These are phyloP conservation scores for Ostrea edulis DNA, from an alignment of 1,140 invertebrate species.

Conservation along the genomic window DNA sequence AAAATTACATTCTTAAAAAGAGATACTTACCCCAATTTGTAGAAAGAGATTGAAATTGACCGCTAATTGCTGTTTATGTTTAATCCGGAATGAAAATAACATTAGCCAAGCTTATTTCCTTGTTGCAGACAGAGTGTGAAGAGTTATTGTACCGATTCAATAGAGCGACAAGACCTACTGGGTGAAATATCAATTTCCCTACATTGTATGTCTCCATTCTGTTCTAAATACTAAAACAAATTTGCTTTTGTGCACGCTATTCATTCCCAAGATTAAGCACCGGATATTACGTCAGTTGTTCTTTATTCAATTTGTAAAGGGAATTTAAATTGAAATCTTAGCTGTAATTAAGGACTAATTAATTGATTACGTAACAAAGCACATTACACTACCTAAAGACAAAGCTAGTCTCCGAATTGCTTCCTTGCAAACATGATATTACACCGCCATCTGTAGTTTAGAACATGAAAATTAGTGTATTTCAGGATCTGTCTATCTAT, in stretches of 20 bases:
- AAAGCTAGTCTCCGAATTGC: background rate
- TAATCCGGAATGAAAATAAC: background rate
- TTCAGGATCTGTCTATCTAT: too few relatives aligned
- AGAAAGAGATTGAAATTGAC: background rate
- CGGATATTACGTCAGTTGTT: slow-evolving; percentile 10
- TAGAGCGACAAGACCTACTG: background rate
- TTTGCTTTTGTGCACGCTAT: slow-evolving; percentile 34
- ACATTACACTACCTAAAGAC: background rate
- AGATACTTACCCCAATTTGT: background rate
- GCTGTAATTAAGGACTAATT: background rate
- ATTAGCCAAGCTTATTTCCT: background rate
- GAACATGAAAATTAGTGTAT: background rate
- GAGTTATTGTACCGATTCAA: slow-evolving; percentile 8
- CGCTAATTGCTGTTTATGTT: background rate
- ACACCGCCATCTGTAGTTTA: background rate
- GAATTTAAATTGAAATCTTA: slow-evolving; percentile 24
- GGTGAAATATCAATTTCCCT: slow-evolving; percentile 22
- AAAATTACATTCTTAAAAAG: background rate
- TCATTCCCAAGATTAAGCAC: background rate
- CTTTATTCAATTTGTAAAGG: background rate
- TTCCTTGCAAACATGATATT: background rate
- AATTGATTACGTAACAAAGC: slow-evolving; percentile 17
- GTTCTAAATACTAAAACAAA: slow-evolving; percentile 33
- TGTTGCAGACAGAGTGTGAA: background rate
- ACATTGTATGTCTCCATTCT: slow-evolving; percentile 2